These are phyloP conservation scores for Torymus texanus DNA, from an alignment of 2,888 invertebrate genomes.

Conservation along the genomic window DNA sequence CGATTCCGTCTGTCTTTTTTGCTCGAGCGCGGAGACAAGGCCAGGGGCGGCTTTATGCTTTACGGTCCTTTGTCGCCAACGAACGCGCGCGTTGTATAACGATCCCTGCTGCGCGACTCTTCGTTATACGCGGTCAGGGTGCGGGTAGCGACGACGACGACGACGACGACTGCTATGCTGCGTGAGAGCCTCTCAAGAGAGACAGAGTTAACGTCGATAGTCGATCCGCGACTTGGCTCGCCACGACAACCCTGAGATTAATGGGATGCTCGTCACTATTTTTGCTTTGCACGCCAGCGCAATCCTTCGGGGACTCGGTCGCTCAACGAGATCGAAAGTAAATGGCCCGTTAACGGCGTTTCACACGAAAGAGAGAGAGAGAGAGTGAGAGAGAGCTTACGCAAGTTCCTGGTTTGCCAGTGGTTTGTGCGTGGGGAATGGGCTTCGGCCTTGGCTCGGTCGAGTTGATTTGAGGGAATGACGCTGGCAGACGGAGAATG, in stretches of 20 bases:
- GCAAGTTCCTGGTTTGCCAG: no score
- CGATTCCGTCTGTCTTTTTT: constrained; percentile 7
- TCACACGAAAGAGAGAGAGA: no score
- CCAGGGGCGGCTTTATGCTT: constrained; percentile 60
- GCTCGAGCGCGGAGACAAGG: not conserved
- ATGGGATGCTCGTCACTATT: constrained; percentile 44
- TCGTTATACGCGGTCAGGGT: constrained; percentile 32
- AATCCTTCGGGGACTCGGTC: no score
- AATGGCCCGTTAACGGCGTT: no score
- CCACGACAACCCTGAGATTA: constrained; percentile 9
- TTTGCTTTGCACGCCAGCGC: no score
- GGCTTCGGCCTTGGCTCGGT: no score
- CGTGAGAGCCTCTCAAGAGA: not conserved
- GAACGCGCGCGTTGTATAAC: constrained; percentile 56
- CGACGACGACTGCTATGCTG: not conserved
- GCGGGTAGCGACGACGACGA: not conserved
- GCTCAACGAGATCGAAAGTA: no score
- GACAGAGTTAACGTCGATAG: constrained; percentile 13
- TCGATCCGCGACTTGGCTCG: constrained; percentile 8
- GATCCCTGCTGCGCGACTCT: constrained; percentile 60
- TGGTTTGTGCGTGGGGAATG: not conserved
- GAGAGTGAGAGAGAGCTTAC: no score
- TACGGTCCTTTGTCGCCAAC: constrained; percentile 62
- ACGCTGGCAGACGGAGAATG: no score
- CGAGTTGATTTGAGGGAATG: no score